Percentiles rank a stretch among this genome's conserved stretches.
These are phyloP conservation scores for Umimayanthus kanabou DNA, from an alignment of 92 coral and sea anemone species.

Conservation along the genomic window DNA sequence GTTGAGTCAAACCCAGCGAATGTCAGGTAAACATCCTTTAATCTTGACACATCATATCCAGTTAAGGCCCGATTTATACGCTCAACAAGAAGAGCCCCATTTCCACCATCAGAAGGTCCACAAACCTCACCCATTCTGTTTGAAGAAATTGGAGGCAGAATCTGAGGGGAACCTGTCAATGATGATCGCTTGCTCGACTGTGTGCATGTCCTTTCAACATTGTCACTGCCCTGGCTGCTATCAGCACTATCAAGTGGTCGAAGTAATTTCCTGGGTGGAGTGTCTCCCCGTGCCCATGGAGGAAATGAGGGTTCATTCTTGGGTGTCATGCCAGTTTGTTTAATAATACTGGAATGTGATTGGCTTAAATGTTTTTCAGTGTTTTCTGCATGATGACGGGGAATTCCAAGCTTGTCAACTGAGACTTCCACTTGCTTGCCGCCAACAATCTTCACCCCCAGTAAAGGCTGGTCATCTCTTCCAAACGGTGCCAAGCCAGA, in stretches of 20 bases:
- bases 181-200: slow-evolving; percentile 28
- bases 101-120: slow-evolving; percentile 22
- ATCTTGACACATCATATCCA: slow-evolving; percentile 60
- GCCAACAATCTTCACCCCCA: slow-evolving; percentile 79
- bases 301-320: slow-evolving; percentile 36
- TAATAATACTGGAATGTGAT: slow-evolving; percentile 12
- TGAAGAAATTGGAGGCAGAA: slow-evolving; percentile 70
- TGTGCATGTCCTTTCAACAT: neutral
- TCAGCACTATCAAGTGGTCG: slow-evolving; percentile 53
- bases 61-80: slow-evolving; percentile 39
- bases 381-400: slow-evolving; percentile 30
- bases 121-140: neutral
- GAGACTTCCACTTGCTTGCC: slow-evolving; percentile 80
- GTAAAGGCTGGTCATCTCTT: slow-evolving; percentile 83
- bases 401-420: slow-evolving; percentile 72
- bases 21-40: slow-evolving; percentile 70
- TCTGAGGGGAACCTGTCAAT: slow-evolving; percentile 44
- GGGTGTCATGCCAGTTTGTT: neutral
- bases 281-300: slow-evolving; percentile 70
- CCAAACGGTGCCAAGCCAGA: slow-evolving; percentile 89
- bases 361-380: slow-evolving; percentile 7
- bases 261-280: slow-evolving; percentile 73
- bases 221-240: neutral
- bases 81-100: slow-evolving; percentile 24
- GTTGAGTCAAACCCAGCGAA: slow-evolving; percentile 84